Evolutionary conservation across 2,797 vertebrate genomes (phyloP).

Genomic region (Platyrinchus mystaceus): DNA sequence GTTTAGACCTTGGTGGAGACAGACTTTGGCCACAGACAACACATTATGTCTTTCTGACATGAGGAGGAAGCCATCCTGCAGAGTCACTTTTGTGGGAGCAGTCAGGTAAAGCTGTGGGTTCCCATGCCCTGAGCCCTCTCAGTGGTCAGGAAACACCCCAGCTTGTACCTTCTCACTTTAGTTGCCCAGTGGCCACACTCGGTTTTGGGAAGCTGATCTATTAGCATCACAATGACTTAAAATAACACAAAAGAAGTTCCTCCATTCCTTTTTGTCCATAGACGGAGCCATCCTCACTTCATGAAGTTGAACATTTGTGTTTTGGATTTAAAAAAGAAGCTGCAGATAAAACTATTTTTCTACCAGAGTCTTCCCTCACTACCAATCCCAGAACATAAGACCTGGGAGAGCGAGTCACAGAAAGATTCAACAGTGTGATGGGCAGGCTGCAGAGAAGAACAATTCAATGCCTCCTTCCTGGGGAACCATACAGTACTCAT

Average conservation of each 20-base stretch:
- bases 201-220: background rate
- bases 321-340: background rate
- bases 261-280: background rate
- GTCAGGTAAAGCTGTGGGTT: background rate
- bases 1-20: background rate
- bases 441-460: background rate
- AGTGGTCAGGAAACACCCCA: background rate
- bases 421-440: background rate
- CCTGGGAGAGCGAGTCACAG: background rate
- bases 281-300: background rate
- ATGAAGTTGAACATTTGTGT: background rate
- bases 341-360: background rate
- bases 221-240: background rate
- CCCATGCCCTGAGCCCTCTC: background rate
- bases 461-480: background rate
- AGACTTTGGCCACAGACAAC: background rate
- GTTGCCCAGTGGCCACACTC: background rate
- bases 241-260: background rate
- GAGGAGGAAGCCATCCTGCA: background rate
- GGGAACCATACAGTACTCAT: background rate
- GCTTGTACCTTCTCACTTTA: background rate
- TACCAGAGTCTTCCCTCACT: background rate
- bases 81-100: background rate
- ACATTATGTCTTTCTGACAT: background rate
- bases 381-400: background rate